A percentile compares a stretch with the other conserved stretches of the same genome.
phyloP scores from a whole-genome alignment of 2,113 vertebrate species.

The Castor canadensis region DNA sequence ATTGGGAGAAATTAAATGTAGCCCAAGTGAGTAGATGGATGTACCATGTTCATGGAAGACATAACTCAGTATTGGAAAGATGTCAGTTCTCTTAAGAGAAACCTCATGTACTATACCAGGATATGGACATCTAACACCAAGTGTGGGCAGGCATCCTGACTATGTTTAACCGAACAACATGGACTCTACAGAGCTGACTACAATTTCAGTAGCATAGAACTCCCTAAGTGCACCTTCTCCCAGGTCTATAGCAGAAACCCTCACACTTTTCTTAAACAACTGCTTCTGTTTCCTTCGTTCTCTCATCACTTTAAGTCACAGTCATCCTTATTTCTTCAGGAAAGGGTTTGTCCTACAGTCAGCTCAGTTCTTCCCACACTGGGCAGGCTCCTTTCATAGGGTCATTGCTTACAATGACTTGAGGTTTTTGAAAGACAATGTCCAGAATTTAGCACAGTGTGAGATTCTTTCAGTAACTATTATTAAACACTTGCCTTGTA shows the following conservation, averaged over 20 bases:
- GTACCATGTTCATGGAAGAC: background rate
- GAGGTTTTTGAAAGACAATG: background rate
- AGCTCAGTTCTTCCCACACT: background rate
- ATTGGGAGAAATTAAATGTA: background rate
- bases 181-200: too few relatives aligned
- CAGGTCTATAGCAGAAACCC: background rate
- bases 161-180: background rate
- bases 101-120: accelerated
- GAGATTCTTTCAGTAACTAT: too few relatives aligned
- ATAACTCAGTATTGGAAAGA: background rate
- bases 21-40: background rate
- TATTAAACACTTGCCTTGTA: background rate
- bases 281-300: background rate
- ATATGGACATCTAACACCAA: background rate
- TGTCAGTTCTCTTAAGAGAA: background rate
- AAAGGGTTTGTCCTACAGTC: background rate
- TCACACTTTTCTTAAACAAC: background rate
- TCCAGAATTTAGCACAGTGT: background rate
- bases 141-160: accelerated
- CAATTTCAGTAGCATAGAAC: background rate
- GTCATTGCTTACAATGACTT: background rate
- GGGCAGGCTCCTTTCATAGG: background rate
- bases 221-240: accelerated
- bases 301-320: background rate
- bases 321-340: background rate